A percentile compares a stretch with the other conserved stretches of the same genome.
Evolutionary conservation across 2,797 vertebrate species (phyloP).

Genomic region (Hemitrygon akajei): DNA sequence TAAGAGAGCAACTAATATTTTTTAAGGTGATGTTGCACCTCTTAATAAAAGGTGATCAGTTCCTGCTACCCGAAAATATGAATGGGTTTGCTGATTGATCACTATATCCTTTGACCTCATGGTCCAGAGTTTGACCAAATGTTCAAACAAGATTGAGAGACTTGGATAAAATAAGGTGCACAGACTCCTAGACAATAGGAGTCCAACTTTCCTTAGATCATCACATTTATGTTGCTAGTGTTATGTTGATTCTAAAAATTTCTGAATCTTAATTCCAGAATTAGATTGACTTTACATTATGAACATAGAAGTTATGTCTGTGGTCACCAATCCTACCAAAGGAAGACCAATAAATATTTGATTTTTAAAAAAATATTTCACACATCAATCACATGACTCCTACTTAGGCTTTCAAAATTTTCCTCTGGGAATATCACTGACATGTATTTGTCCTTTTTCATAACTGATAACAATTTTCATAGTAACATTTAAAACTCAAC

Average conservation of each 20-base stretch:
- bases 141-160: background rate
- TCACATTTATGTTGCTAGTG: background rate
- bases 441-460: background rate
- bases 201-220: background rate
- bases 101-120: background rate
- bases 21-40: background rate
- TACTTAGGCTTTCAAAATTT: background rate
- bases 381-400: background rate
- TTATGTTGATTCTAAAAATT: background rate
- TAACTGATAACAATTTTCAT: background rate
- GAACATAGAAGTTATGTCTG: background rate
- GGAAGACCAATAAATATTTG: background rate
- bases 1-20: background rate
- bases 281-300: background rate
- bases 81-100: background rate
- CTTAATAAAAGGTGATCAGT: background rate
- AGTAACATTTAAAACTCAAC: background rate
- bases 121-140: background rate
- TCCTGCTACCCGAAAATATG: background rate
- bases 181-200: background rate
- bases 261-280: background rate
- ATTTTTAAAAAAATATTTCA: background rate
- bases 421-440: background rate
- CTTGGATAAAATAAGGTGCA: background rate
- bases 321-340: too few species aligned